Evolutionary conservation across 2,797 vertebrate species (phyloP), one percentile per base, ranked within the genome.

Genomic region (Protosalanx chinensis): DNA sequence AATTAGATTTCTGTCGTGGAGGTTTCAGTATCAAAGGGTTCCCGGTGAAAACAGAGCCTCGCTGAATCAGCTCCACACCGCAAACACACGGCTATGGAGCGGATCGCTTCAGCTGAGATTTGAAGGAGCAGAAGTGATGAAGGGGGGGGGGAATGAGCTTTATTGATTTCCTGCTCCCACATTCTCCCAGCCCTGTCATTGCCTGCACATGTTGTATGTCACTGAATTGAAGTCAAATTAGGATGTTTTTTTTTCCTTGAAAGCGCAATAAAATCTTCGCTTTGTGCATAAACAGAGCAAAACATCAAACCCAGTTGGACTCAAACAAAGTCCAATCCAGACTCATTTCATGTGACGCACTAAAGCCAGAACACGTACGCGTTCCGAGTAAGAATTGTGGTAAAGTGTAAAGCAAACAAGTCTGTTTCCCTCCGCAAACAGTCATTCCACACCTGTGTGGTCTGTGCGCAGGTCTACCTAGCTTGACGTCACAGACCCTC

Each of bases 401-500:
- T 70, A 86, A 86, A 77, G 51, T 78, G 83, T 86, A 90, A 85
- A 84, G 78, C 77, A 46, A 85, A 77, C 71, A 69, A 56, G 73
- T 85, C 84, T 89, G 86, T 84, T 90, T 89, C 87, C 84, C 75
- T 82, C 70, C 78, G 73, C 6, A 13, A 72, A 77, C 72, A 68
- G 68, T 80, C 72, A 80, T 88, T 85, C 83, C 61, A 80, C 73
- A 79, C 75, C 81, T 88, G 87, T 79, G 86, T 87, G 87, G 90
- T 77, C 85, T 81, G 75, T 81, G 84, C 85, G 82, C 85, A 84
- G 76, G 74, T 86, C 78, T 67, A 66, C 72, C 79, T 78, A 77
- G 78, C 75, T 85, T 91, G 90, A 90, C 88, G 89, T 91, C 88
- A 91, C 68, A 84, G 74, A 78, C 80, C 27, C 80, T 78, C 41